Evolutionary conservation across 2,797 vertebrate genomes (phyloP), one percentile per base, ranked within the genome.

Genomic region (Tragelaphus eurycerus): DNA sequence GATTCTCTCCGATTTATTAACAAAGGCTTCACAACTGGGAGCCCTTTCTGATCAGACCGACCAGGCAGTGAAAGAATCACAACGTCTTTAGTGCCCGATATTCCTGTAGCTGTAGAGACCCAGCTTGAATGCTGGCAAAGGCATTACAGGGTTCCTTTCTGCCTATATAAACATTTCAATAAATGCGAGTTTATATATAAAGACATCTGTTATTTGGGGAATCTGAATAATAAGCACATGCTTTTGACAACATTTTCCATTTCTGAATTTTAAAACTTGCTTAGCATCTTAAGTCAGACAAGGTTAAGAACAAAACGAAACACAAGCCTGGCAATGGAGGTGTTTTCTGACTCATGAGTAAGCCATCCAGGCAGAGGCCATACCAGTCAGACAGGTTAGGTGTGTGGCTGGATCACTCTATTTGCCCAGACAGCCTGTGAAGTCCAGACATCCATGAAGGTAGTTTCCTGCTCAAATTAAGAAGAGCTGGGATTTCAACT

Each of bases 321-420:
- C 17, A 29, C 55, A 57, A 59, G 55, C 25, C 34, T 82, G 86
- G 81, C 79, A 9, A 4, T 7, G 15, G 60, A n/a, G 13, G 25
- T 46, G 86, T 87, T 71, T 38, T 85, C 38, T 96, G 95, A 97
- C 91, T 93, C 89, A 71, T 15, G 27, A 71, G 7, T 14, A 15
- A 91, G 38, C n/a, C 64, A 78, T 15, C 25, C 93, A 60, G 93
- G 82, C 27, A 23, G 48, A 54, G 25, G 67, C 17, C 12, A 38
- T 23, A 94, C 96, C 94, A 2, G 89, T 82, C 59, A 3, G 81
- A 54, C 97, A 88, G 89, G 96, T 92, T 95, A 15, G 84, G 16
- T 46, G 1, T 59, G 81, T 62, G 71, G 19, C 86, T 14, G 4
- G 79, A 34, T 87, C 29, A 17, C 82, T 76, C 83, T 88, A 82